Conservation (phyloP, 2,888 invertebrate genomes). For the Salpingus planirostris region DNA sequence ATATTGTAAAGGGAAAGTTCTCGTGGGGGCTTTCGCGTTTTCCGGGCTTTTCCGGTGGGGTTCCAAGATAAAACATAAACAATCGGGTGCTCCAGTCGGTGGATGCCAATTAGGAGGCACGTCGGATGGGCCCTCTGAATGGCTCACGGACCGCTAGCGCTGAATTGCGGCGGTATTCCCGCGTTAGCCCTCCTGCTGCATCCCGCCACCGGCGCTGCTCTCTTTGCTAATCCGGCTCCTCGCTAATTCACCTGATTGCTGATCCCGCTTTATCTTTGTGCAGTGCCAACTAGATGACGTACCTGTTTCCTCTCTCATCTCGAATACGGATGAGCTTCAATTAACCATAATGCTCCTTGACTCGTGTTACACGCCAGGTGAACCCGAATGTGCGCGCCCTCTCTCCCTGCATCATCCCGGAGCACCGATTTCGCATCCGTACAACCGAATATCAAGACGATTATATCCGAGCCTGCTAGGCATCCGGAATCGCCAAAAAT, state of each 20-base stretch:
- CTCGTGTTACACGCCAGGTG: slow-evolving; percentile 23
- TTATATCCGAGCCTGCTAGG: too few species aligned
- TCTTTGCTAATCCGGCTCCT: slow-evolving; percentile 35
- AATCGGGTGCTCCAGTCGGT: too few species aligned
- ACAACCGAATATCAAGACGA: too few species aligned
- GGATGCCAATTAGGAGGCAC: slow-evolving; percentile 23
- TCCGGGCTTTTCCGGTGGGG: too few species aligned
- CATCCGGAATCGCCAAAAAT: too few species aligned
- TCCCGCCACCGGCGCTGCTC: slow-evolving; percentile 29
- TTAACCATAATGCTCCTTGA: slow-evolving; percentile 37
- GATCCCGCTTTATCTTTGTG: slow-evolving; percentile 39
- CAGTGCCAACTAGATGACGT: slow-evolving; percentile 29
- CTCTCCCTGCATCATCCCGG: background rate
- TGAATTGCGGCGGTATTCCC: slow-evolving; percentile 32
- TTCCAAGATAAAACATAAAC: too few species aligned
- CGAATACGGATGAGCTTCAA: slow-evolving; percentile 36
- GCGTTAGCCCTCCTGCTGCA: slow-evolving; percentile 19
- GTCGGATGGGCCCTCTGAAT: slow-evolving; percentile 28
- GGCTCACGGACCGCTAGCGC: slow-evolving; percentile 33
- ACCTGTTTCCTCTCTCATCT: slow-evolving; percentile 32
- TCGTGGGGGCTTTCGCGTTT: too few species aligned
- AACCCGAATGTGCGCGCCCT: slow-evolving; percentile 10
- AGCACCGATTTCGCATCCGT: too few species aligned
- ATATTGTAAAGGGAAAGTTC: too few species aligned
- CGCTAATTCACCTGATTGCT: slow-evolving; percentile 39